Percentiles rank a stretch among this genome's conserved stretches.
Evolutionary conservation across 2,888 invertebrate genomes (phyloP).

Genomic region (Glaucopsyche alexis): DNA sequence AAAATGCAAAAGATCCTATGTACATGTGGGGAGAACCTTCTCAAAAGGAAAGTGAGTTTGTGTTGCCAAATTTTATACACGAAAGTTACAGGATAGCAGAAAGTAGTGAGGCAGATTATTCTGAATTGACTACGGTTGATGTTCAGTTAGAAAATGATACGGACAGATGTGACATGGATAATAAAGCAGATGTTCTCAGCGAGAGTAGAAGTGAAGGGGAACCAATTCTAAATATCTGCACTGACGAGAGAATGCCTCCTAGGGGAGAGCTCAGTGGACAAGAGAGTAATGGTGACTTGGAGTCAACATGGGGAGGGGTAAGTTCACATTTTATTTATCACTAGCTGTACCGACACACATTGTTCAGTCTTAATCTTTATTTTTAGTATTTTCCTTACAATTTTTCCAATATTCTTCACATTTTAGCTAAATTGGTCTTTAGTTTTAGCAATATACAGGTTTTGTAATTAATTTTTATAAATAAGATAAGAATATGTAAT

Average conservation of each 20-base stretch:
- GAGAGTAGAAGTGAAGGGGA: constrained; percentile 61
- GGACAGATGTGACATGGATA: constrained; percentile 56
- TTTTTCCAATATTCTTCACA: no score
- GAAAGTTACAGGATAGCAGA: constrained; percentile 72
- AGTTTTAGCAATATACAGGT: no score
- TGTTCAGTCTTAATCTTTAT: no score
- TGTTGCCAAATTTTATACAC: constrained; percentile 71
- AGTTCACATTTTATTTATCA: constrained; percentile 42
- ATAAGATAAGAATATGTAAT: no score
- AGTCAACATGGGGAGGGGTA: constrained; percentile 88
- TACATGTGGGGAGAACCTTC: constrained; percentile 70
- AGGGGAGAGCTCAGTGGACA: constrained; percentile 92
- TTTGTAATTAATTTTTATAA: no score
- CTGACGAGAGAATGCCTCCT: constrained; percentile 93
- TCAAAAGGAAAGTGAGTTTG: constrained; percentile 67
- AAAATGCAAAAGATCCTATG: constrained; percentile 55
- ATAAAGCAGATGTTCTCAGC: constrained; percentile 65
- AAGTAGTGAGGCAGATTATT: constrained; percentile 58
- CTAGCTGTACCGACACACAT: no score
- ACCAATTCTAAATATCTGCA: constrained; percentile 84
- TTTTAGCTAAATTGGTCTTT: no score
- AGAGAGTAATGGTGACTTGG: constrained; percentile 91
- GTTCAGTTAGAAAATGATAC: constrained; percentile 45
- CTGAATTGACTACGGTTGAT: constrained; percentile 50
- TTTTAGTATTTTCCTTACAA: no score